A percentile compares a stretch with the other conserved stretches of the same genome.
These are phyloP conservation scores for Turnix velox DNA, from an alignment of 2,113 vertebrate species.

Conservation along the genomic window DNA sequence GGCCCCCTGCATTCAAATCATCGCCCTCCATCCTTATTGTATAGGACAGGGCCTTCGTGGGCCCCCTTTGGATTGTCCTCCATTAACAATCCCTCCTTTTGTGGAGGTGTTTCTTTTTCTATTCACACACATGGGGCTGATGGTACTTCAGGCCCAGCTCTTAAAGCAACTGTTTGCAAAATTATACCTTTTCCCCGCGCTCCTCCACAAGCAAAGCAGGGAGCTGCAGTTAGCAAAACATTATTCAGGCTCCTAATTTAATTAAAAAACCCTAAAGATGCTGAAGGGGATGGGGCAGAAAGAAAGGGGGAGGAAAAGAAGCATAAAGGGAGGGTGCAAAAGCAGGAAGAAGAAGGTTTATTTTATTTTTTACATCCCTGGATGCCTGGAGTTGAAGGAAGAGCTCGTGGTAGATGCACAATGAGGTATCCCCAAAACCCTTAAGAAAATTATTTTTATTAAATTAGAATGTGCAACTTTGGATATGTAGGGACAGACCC, in stretches of 20 bases:
- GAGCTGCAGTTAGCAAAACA: constrained; percentile 63
- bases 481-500: background rate
- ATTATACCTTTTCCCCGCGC: constrained; percentile 82
- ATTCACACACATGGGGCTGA: constrained; percentile 79
- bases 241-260: constrained; percentile 65
- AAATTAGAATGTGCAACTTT: background rate
- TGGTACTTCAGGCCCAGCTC: constrained; percentile 84
- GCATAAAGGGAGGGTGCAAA: background rate
- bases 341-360: background rate
- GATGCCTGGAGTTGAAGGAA: background rate
- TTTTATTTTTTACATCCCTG: background rate
- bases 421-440: background rate
- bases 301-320: background rate
- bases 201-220: constrained; percentile 75
- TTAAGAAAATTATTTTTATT: background rate
- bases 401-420: background rate
- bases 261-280: constrained; percentile 54
- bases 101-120: constrained; percentile 87
- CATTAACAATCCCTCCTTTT: constrained; percentile 87
- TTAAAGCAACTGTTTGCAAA: constrained; percentile 90
- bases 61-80: constrained; percentile 85
- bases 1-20: constrained; percentile 89
- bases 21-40: constrained; percentile 84
- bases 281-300: background rate
- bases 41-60: constrained; percentile 85